Evolutionary conservation across 2,797 vertebrate species (phyloP).

Genomic region (Psittacula echo): DNA sequence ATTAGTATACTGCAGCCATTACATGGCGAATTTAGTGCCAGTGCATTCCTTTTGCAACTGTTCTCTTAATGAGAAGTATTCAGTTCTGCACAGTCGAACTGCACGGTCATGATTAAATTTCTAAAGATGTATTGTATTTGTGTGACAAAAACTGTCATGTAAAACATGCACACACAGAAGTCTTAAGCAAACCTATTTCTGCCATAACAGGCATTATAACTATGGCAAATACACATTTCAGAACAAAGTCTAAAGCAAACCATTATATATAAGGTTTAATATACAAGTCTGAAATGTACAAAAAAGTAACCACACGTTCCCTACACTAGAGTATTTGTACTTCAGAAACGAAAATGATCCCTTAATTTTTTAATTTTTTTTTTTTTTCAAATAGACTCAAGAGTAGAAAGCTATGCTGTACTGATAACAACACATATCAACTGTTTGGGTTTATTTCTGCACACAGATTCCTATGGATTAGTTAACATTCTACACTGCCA

Average conservation of each 20-base stretch:
- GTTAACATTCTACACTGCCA: conserved; percentile 51
- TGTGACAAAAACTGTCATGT: conserved; percentile 61
- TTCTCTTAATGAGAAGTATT: conserved; percentile 44
- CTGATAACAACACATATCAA: neutral
- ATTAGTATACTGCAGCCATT: neutral
- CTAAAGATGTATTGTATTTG: conserved; percentile 49
- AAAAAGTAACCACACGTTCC: conserved; percentile 44
- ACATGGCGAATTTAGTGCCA: neutral
- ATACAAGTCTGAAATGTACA: conserved; percentile 66
- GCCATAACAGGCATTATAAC: conserved; percentile 38
- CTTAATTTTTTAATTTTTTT: neutral
- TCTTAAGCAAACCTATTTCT: conserved; percentile 62
- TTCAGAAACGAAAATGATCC: conserved; percentile 69
- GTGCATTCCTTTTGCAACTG: conserved; percentile 31
- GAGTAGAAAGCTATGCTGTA: conserved; percentile 38
- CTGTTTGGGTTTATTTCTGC: conserved; percentile 18
- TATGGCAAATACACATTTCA: conserved; percentile 66
- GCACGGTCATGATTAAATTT: conserved; percentile 17
- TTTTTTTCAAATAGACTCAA: neutral
- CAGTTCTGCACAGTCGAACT: conserved; percentile 24
- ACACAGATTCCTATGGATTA: conserved; percentile 23
- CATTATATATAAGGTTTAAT: conserved; percentile 28
- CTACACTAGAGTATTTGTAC: conserved; percentile 49
- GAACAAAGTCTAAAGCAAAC: conserved; percentile 59
- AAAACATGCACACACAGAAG: conserved; percentile 64